Percentiles rank a stretch among this genome's conserved stretches.
Evolutionary conservation across 2,888 invertebrate genomes (phyloP).

Genomic region (Gnatocerus cornutus): DNA sequence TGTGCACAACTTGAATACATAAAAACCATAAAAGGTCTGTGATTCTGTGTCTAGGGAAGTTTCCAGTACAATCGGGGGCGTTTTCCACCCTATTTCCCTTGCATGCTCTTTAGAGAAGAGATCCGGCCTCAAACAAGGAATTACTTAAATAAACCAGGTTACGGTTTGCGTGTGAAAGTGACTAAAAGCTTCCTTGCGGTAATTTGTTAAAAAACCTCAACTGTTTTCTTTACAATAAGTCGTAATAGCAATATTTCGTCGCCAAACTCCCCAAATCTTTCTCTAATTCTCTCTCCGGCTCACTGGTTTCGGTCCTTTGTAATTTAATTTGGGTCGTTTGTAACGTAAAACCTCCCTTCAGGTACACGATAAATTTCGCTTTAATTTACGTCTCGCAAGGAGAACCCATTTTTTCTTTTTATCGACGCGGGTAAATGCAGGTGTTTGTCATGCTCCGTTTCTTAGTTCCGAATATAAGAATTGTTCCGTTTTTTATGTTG

Average conservation of each 20-base stretch:
- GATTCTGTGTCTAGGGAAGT: not conserved
- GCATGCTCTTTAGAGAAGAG: slow-evolving; percentile 5
- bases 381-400: not conserved
- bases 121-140: slow-evolving; percentile 28
- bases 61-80: not conserved
- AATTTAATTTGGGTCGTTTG: slow-evolving; percentile 14
- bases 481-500: slow-evolving; percentile 25
- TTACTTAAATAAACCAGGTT: slow-evolving; percentile 22
- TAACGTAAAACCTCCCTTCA: not conserved
- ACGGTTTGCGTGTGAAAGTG: slow-evolving; percentile 33
- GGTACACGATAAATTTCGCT: slow-evolving; percentile 7
- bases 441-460: slow-evolving; percentile 4
- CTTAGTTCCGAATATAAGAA: not conserved
- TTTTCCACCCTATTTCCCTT: slow-evolving; percentile 1
- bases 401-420: not conserved
- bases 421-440: not conserved
- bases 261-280: not conserved
- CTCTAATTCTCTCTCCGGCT: slow-evolving; percentile 1
- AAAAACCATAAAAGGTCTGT: not conserved
- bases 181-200: slow-evolving; percentile 37
- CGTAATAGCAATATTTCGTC: slow-evolving; percentile 17
- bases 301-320: slow-evolving; percentile 8
- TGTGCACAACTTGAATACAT: not conserved
- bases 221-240: slow-evolving; percentile 5
- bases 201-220: slow-evolving; percentile 31